Evolutionary conservation across 2,797 vertebrate species (phyloP).

Genomic region (Acrocephalus scirpaceus): DNA sequence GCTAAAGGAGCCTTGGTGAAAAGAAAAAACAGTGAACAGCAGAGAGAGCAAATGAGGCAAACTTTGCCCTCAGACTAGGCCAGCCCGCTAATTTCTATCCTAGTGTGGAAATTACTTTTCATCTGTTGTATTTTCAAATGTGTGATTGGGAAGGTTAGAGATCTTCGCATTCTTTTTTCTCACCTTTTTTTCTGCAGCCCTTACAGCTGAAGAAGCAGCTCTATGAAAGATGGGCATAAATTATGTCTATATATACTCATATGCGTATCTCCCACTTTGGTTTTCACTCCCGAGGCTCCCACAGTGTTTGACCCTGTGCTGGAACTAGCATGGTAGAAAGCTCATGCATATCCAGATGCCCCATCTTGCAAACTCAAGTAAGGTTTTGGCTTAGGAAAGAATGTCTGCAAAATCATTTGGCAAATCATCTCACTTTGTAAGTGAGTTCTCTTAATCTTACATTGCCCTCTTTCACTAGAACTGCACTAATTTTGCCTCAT

Average conservation of each 20-base stretch:
- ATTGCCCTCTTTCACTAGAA: neutral
- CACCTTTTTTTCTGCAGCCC: neutral
- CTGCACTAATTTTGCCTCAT: neutral
- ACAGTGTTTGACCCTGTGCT: neutral
- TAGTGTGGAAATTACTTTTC: neutral
- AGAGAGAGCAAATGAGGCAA: neutral
- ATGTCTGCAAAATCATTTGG: neutral
- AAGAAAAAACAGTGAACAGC: neutral
- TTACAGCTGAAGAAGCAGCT: accelerated
- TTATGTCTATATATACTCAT: no score
- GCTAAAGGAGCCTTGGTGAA: neutral
- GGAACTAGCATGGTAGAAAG: neutral
- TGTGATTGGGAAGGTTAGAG: neutral
- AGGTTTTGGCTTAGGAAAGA: neutral
- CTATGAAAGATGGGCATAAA: neutral
- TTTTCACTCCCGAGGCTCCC: neutral
- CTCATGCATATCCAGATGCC: accelerated
- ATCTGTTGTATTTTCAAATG: neutral
- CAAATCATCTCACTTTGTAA: neutral
- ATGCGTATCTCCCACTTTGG: neutral
- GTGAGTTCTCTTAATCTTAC: neutral
- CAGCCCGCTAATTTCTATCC: neutral
- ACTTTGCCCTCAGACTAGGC: neutral
- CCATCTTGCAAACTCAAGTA: neutral
- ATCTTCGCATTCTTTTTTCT: neutral